Conservation (phyloP, 2,113 vertebrate genomes). For the Struthio camelus region DNA sequence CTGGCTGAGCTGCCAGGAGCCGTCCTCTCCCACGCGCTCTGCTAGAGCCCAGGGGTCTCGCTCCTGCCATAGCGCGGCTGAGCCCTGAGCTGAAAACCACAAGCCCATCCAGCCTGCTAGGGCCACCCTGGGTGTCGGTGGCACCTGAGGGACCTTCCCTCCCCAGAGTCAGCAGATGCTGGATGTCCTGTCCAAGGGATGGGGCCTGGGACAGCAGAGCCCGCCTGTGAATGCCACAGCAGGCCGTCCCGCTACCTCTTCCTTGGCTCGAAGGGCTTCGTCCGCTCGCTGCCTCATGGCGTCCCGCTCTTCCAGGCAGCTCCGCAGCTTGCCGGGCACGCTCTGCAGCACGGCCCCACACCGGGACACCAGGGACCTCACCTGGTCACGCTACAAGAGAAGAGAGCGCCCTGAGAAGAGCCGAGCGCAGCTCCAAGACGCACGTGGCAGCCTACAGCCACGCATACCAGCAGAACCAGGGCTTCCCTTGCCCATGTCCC, state of each 20-base stretch:
- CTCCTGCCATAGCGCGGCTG: not conserved
- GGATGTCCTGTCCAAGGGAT: not conserved
- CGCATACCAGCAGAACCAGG: accelerated
- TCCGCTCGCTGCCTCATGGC: conserved; percentile 75
- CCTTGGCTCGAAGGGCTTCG: conserved; percentile 74
- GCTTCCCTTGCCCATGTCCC: not conserved
- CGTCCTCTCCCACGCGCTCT: accelerated
- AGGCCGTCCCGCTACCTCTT: conserved; percentile 67
- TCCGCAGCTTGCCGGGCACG: conserved; percentile 74
- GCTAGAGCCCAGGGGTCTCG: not conserved
- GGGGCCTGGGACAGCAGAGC: not conserved
- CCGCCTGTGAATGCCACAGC: accelerated
- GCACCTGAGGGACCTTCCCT: not conserved
- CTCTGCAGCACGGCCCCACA: conserved; percentile 60
- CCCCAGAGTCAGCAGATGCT: accelerated
- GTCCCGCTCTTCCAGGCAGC: conserved; percentile 72
- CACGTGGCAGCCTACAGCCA: accelerated
- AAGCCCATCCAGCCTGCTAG: not conserved
- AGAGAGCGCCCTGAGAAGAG: not conserved
- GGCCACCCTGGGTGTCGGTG: conserved; percentile 39
- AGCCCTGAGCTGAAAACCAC: not conserved
- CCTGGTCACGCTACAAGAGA: conserved; percentile 20
- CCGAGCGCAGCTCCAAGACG: not conserved
- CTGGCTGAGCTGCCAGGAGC: conserved; percentile 69
- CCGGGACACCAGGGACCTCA: conserved; percentile 65